These are phyloP conservation scores for Triops longicaudatus DNA, from an alignment of 1,140 invertebrate species.

Conservation along the genomic window DNA sequence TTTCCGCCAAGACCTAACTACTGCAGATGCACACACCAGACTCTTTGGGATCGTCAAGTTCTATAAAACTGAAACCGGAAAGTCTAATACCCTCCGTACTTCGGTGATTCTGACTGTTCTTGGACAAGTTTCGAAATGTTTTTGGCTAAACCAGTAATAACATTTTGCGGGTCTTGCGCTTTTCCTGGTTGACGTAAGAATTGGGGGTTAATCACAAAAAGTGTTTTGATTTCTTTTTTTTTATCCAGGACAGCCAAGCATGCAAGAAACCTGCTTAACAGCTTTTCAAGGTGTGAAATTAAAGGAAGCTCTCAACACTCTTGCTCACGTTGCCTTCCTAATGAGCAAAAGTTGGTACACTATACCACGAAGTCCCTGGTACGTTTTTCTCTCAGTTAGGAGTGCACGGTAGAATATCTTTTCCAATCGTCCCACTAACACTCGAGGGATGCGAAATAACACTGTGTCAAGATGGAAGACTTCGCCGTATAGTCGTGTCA, in stretches of 20 bases:
- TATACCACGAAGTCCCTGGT: background rate
- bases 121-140: background rate
- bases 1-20: constrained; percentile 7
- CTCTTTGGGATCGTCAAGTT: background rate
- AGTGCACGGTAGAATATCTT: background rate
- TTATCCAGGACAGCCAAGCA: too few relatives aligned
- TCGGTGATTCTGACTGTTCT: background rate
- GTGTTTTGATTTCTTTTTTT: too few relatives aligned
- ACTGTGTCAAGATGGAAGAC: constrained; percentile 15
- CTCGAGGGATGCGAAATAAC: background rate
- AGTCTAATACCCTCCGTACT: background rate
- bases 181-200: background rate
- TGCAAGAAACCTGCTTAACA: too few relatives aligned
- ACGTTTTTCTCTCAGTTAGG: background rate
- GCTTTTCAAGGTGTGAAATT: too few relatives aligned
- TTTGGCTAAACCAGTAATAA: background rate
- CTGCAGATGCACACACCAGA: background rate
- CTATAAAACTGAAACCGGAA: background rate
- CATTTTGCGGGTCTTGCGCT: background rate
- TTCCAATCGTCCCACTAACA: background rate
- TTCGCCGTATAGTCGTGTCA: constrained; percentile 4
- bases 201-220: too few relatives aligned
- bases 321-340: too few relatives aligned
- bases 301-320: too few relatives aligned
- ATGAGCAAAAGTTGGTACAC: background rate